phyloP scores from a whole-genome alignment of 1,140 invertebrate genomes.

The Colletes latitarsis region DNA sequence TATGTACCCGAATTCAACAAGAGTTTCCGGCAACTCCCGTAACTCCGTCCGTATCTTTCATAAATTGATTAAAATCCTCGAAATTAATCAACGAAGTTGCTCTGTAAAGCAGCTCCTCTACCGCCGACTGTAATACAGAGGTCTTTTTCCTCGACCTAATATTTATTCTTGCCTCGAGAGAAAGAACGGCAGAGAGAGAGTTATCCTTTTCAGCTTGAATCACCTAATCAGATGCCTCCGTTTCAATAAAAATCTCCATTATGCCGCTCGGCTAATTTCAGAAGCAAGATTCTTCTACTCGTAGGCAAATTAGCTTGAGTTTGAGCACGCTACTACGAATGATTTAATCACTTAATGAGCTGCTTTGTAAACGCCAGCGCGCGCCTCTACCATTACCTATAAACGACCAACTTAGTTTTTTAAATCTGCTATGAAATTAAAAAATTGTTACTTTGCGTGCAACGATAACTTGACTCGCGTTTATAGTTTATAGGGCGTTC shows the following conservation, averaged over 20 bases:
- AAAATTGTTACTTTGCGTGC: too few relatives aligned
- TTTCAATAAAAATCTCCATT: constrained; percentile 59
- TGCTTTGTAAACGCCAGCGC: background rate
- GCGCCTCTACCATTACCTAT: background rate
- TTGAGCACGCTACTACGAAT: constrained; percentile 37
- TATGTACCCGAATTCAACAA: background rate
- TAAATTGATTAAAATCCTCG: constrained; percentile 61
- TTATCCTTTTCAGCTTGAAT: background rate
- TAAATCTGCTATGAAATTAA: too few relatives aligned
- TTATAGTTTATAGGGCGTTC: too few relatives aligned
- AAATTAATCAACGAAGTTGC: constrained; percentile 62
- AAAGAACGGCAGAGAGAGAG: background rate
- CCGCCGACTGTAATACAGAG: constrained; percentile 40
- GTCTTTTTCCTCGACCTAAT: constrained; percentile 32
- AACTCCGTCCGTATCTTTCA: background rate
- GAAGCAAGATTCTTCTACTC: constrained; percentile 54
- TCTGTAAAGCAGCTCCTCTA: constrained; percentile 50
- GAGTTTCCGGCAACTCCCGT: background rate
- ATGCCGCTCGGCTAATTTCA: constrained; percentile 53
- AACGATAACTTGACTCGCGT: too few relatives aligned
- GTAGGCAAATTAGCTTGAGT: constrained; percentile 61
- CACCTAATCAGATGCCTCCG: constrained; percentile 47
- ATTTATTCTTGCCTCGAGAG: constrained; percentile 50
- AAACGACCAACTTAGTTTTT: background rate
- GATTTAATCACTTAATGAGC: constrained; percentile 68